Evolutionary conservation across 2,113 vertebrate genomes (phyloP).

Genomic region (Thalassarche chlororhynchos): DNA sequence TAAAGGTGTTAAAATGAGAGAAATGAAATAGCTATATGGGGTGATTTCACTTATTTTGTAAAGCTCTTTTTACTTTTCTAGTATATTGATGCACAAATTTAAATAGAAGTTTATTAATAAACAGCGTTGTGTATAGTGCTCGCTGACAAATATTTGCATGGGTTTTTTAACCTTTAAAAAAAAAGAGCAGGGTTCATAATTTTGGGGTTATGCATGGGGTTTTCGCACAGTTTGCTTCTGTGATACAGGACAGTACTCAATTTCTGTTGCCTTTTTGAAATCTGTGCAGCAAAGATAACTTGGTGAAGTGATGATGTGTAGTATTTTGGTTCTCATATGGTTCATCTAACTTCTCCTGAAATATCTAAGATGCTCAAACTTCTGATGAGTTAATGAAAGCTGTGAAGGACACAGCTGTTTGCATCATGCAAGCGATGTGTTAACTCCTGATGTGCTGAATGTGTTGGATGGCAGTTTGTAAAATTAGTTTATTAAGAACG

Average conservation of each 20-base stretch:
- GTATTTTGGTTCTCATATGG: not conserved
- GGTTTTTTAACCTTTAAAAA: not conserved
- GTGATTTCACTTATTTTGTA: not conserved
- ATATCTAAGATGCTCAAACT: not conserved
- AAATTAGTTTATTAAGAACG: not conserved
- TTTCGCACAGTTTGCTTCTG: not conserved
- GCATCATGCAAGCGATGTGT: rapidly evolving
- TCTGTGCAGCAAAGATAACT: not conserved
- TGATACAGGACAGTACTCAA: not conserved
- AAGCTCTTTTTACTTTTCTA: not conserved
- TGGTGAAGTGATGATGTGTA: no score
- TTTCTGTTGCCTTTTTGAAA: not conserved
- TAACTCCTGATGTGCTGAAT: not conserved
- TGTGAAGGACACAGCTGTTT: not conserved
- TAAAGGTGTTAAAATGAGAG: not conserved
- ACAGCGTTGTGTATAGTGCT: not conserved
- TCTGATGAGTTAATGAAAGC: not conserved
- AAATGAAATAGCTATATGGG: rapidly evolving
- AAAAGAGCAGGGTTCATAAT: not conserved
- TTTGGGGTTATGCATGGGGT: not conserved
- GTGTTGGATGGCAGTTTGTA: not conserved
- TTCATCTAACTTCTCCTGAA: not conserved
- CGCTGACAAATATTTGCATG: not conserved
- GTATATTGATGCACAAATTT: not conserved
- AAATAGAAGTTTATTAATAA: not conserved